phyloP scores from a whole-genome alignment of 2,113 vertebrate genomes.

The Bubo bubo region DNA sequence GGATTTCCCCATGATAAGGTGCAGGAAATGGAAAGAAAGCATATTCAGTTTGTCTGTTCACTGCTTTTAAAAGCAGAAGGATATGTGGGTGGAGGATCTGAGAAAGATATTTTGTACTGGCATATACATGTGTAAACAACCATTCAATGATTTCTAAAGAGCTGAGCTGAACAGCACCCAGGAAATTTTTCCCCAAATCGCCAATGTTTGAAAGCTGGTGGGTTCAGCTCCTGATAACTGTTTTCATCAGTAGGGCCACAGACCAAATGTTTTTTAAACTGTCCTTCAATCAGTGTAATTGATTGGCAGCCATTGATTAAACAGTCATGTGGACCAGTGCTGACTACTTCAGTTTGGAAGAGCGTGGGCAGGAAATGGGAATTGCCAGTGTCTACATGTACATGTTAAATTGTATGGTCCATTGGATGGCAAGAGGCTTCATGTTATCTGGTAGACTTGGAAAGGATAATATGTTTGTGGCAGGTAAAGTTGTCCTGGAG shows the following conservation, averaged over 20 bases:
- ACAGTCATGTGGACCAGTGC: background rate
- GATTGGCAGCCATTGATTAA: background rate
- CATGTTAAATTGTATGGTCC: background rate
- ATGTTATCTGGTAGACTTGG: background rate
- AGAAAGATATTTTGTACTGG: constrained; percentile 19
- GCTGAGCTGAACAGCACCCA: background rate
- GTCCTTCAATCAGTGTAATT: background rate
- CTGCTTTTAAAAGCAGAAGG: background rate
- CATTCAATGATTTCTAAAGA: background rate
- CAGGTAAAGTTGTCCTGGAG: background rate
- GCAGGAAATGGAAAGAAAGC: background rate
- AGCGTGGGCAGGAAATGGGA: background rate
- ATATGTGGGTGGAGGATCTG: constrained; percentile 12
- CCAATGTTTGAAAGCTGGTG: background rate
- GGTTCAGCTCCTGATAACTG: background rate
- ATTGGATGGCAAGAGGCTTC: background rate
- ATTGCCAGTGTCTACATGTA: background rate
- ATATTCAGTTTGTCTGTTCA: background rate
- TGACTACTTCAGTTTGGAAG: background rate
- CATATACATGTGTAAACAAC: constrained; percentile 6
- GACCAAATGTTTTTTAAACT: background rate
- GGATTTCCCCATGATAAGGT: background rate
- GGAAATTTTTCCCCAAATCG: background rate
- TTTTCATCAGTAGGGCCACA: background rate
- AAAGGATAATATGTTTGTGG: background rate